Conservation (phyloP, 2,888 invertebrate genomes). For the Petrolisthes manimaculis region DNA sequence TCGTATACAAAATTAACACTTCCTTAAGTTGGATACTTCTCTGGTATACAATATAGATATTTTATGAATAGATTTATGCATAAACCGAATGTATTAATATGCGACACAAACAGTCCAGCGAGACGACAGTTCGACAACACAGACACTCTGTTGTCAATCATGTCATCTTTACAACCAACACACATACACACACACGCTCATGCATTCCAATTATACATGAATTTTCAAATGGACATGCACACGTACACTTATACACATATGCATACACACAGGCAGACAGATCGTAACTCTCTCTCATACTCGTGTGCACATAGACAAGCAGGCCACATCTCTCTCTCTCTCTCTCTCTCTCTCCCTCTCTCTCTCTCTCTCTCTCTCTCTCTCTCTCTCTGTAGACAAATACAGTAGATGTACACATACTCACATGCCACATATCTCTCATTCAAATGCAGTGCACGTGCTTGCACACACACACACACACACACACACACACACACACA, state of each 20-base stretch:
- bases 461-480: neutral
- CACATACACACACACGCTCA: neutral
- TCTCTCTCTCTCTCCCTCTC: neutral
- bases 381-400: neutral
- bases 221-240: neutral
- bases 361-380: neutral
- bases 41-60: too few species aligned
- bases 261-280: neutral
- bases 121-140: too few species aligned
- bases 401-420: neutral
- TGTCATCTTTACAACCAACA: too few species aligned
- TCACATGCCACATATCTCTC: neutral
- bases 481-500: conserved; percentile 1
- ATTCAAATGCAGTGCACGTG: neutral
- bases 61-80: too few species aligned
- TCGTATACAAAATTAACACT: too few species aligned
- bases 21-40: too few species aligned
- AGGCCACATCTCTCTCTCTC: too few species aligned
- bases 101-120: too few species aligned
- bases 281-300: neutral
- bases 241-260: neutral
- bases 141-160: too few species aligned
- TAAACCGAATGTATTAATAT: too few species aligned
- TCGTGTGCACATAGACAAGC: too few species aligned
- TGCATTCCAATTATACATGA: neutral